Conservation (phyloP, 2,113 vertebrate species). For the Epinephelus fuscoguttatus region DNA sequence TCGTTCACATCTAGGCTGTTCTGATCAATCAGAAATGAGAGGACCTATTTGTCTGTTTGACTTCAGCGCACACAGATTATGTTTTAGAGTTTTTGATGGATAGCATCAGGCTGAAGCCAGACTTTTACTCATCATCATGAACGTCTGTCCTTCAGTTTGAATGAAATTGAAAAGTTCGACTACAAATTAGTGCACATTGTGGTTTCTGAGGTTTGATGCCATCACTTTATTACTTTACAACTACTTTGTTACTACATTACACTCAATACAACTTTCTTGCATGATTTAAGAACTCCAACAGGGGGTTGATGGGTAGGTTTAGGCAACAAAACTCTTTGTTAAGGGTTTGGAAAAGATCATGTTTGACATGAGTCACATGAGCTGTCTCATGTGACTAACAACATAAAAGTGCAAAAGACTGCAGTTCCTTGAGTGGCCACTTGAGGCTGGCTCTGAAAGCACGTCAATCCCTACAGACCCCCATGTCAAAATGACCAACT, state of each 20-base stretch:
- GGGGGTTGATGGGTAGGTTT: too few species aligned
- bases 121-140: neutral
- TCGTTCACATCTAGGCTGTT: neutral
- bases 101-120: neutral
- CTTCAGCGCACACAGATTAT: neutral
- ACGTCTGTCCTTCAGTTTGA: neutral
- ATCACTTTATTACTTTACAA: neutral
- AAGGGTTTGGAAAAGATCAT: too few species aligned
- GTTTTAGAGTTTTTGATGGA: neutral
- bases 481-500: too few species aligned
- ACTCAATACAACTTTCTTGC: neutral
- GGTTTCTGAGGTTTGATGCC: neutral
- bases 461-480: too few species aligned
- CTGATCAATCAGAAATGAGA: slow-evolving; percentile 7
- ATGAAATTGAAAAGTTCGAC: neutral
- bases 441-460: too few species aligned
- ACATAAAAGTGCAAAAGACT: too few species aligned
- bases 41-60: neutral
- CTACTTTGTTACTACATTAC: neutral
- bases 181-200: neutral
- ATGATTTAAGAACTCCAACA: neutral
- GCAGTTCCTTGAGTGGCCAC: too few species aligned
- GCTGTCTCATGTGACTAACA: too few species aligned
- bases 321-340: too few species aligned
- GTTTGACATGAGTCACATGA: too few species aligned